A percentile compares a stretch with the other conserved stretches of the same genome.
Evolutionary conservation across 92 coral and sea anemone species (phyloP).

Genomic region (Porites evermanni): DNA sequence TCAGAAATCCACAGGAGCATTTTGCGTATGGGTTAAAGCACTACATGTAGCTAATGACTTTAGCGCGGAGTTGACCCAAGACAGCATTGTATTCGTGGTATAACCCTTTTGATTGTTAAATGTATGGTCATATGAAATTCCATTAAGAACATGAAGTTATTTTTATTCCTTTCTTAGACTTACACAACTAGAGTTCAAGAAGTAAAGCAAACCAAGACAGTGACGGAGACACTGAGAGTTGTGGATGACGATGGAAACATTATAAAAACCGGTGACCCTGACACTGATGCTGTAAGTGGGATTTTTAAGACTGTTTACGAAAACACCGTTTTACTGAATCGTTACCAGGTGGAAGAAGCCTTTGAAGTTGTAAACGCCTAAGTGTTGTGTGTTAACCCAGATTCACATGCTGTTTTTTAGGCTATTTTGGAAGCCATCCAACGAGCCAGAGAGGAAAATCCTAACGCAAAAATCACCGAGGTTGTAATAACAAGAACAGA

Average conservation of each 20-base stretch:
- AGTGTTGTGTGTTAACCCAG: neutral
- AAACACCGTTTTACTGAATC: too few species aligned
- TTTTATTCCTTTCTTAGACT: constrained; percentile 54
- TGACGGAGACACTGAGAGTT: constrained; percentile 81
- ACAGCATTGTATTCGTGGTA: too few species aligned
- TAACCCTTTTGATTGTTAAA: too few species aligned
- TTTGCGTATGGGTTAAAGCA: too few species aligned
- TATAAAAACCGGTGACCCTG: constrained; percentile 95
- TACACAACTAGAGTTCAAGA: constrained; percentile 77
- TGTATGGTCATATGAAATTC: too few species aligned
- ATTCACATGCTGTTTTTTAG: constrained; percentile 24
- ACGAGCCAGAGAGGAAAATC: constrained; percentile 93
- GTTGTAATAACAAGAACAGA: constrained; percentile 90
- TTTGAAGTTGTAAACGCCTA: too few species aligned
- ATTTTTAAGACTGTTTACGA: too few species aligned
- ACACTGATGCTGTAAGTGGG: constrained; percentile 88
- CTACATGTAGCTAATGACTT: too few species aligned
- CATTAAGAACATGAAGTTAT: neutral
- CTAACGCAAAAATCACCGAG: constrained; percentile 93
- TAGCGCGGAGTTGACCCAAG: too few species aligned
- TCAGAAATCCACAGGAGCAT: too few species aligned
- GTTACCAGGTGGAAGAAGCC: too few species aligned
- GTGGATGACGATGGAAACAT: constrained; percentile 95
- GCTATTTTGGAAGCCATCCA: constrained; percentile 94
- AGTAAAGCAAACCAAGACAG: constrained; percentile 79